Evolutionary conservation across 2,888 invertebrate species (phyloP), one percentile per base, ranked within the genome.

Genomic region (Abrostola tripartita): DNA sequence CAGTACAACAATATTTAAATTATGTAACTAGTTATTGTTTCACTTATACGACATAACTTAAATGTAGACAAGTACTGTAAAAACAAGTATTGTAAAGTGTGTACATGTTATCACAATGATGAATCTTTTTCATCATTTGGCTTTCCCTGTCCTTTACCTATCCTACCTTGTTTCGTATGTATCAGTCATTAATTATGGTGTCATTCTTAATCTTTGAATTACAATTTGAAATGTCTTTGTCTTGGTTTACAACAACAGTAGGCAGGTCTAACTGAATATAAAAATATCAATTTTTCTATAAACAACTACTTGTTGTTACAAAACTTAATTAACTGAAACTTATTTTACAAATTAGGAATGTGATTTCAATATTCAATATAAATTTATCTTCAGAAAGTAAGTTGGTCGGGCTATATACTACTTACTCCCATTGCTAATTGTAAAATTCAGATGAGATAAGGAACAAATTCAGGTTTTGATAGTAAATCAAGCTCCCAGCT

Each of bases 51-150:
- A 40, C 68, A 44, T 67, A 61, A 66, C 58, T 60, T 67, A 65
- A 71, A 65, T 69, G 55, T 67, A 50, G 47, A 50, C 52, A 71
- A n/a, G n/a, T n/a, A n/a, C n/a, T n/a, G n/a, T n/a, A n/a, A n/a
- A n/a, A n/a, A 74, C 57, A 61, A 77, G 57, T 70, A 58, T 68
- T 71, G 70, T 76, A 58, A 76, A 68, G 69, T 79, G 81, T 90
- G 94, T 92, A 93, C 94, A 94, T 94, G 94, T 94, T 93, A 90
- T 92, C 92, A 70, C 88, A 67, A 69, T 79, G 88, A 88, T 88
- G 91, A 89, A 24, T 81, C 74, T 49, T 38, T 64, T 73, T 88
- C 90, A 85, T 91, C 89, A 79, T 75, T 89, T 90, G 92, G 92
- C 92, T 81, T 72, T 90, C 92, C 88, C 84, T 80, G 74, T 87